These are phyloP conservation scores for Hipparchia sbordonii DNA, from an alignment of 2,888 invertebrate genomes.

Conservation along the genomic window DNA sequence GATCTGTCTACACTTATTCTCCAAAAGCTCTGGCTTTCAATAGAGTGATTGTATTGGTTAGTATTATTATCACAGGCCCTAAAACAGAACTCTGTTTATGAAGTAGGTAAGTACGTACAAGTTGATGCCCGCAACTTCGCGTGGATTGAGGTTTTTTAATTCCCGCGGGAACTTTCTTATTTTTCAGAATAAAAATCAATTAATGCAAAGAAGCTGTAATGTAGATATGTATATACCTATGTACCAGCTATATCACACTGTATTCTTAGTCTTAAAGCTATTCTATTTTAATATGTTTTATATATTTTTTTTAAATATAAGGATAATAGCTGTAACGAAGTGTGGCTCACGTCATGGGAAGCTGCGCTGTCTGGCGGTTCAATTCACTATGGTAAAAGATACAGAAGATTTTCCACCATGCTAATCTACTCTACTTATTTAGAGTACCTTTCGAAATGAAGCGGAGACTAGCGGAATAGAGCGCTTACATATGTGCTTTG, in stretches of 20 bases:
- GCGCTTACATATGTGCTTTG: too few species aligned
- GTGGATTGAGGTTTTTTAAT: too few species aligned
- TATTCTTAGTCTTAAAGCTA: constrained; percentile 1
- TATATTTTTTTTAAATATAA: constrained; percentile 16
- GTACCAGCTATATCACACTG: not conserved
- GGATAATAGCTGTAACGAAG: constrained; percentile 41
- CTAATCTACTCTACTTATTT: not conserved
- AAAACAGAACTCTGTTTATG: too few species aligned
- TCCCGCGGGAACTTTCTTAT: too few species aligned
- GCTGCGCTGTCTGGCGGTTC: constrained; percentile 47
- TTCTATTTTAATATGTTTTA: constrained; percentile 18
- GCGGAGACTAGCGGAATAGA: too few species aligned
- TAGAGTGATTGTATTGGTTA: not conserved
- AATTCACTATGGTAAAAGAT: constrained; percentile 23
- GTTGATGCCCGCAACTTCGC: too few species aligned
- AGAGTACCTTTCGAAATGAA: too few species aligned
- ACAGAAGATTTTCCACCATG: constrained; percentile 2
- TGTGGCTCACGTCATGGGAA: constrained; percentile 50
- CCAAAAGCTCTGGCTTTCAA: not conserved
- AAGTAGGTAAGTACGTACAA: too few species aligned
- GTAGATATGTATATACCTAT: not conserved
- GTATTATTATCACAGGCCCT: not conserved
- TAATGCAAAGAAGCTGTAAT: not conserved
- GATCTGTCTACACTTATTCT: too few species aligned
- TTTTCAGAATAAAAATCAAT: too few species aligned